Evolutionary conservation across 2,888 invertebrate genomes (phyloP), one percentile per base, ranked within the genome.

Genomic region (Lobophora halterata): DNA sequence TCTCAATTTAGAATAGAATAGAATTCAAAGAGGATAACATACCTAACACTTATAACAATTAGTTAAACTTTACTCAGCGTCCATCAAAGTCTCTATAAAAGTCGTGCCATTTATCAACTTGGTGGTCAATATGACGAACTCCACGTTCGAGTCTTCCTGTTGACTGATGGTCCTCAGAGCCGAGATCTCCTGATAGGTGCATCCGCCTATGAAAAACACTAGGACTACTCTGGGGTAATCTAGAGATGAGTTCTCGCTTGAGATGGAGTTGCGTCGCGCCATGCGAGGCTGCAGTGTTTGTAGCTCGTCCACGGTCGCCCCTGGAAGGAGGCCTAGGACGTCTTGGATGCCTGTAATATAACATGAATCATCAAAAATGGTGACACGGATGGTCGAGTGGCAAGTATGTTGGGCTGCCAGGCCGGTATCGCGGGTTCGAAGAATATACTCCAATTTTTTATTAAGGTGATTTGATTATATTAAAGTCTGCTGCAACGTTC

Each of bases 131-230:
- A 97, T 91, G 4, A 97, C 90, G 72, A 96, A 97, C 69, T 98
- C 97, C 0, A 96, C 95, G 60, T 94, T 93, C 3, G 93, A 91
- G 43, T 94, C 94, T 65, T 94, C 94, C 65, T 93, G 92, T 51
- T 93, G 93, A 5, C 93, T 92, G 9, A 94, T 82, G 58, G 91
- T 93, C 41, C 94, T 87, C 5, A 95, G 66, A 0, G 94, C 93
- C 0, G 94, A 93, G 60, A 95, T 93, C 81, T 99, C 99, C 1
- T 98, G 96, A 81, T 93, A 97, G 0, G 99, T 99, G 69, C 98
- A 96, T 0, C 99, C 99, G 2, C 99, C 99, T 7, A 99, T 92
- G 71, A 98, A 98, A 76, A 98, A 97, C 0, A 99, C 96, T 1
- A 99, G 85, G 4, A 97, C 92, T 1, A 97, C 93, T 51, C 89